phyloP scores from a whole-genome alignment of 2,797 vertebrate genomes.

The Amblyopsis hoosieri region DNA sequence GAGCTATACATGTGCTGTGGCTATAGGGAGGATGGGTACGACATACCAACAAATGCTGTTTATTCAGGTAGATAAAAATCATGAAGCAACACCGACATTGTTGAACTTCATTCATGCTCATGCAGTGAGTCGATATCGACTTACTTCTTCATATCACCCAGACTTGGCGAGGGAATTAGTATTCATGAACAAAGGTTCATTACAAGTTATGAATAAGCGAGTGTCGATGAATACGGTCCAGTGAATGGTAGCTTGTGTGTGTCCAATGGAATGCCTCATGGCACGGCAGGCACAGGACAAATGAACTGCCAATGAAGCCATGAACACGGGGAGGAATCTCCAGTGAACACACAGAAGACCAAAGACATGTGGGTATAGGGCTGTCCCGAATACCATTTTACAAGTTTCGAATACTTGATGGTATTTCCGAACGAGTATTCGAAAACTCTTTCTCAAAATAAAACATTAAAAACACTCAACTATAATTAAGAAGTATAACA shows the following conservation, averaged over 20 bases:
- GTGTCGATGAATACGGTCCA: constrained; percentile 54
- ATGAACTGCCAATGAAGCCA: constrained; percentile 29
- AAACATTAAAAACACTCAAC: no score
- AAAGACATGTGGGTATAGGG: constrained; percentile 26
- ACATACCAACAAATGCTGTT: neutral
- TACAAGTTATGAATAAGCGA: constrained; percentile 70
- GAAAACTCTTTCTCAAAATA: no score
- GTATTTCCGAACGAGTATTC: no score
- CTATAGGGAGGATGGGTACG: neutral
- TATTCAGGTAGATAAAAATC: constrained; percentile 41
- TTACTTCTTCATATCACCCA: constrained; percentile 41
- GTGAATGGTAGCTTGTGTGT: constrained; percentile 68
- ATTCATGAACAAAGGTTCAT: constrained; percentile 56
- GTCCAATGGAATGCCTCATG: constrained; percentile 60
- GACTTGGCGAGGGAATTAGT: constrained; percentile 49
- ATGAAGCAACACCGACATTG: constrained; percentile 28
- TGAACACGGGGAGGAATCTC: constrained; percentile 28
- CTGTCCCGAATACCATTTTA: no score
- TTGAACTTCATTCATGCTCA: constrained; percentile 27
- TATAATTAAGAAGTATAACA: no score
- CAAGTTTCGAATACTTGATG: no score
- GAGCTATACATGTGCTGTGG: constrained; percentile 5
- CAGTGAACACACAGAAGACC: constrained; percentile 39
- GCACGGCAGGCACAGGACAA: constrained; percentile 22
- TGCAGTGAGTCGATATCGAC: constrained; percentile 21